Conservation (phyloP, 2,888 invertebrate genomes). For the Rhorus exstirpatorius region DNA sequence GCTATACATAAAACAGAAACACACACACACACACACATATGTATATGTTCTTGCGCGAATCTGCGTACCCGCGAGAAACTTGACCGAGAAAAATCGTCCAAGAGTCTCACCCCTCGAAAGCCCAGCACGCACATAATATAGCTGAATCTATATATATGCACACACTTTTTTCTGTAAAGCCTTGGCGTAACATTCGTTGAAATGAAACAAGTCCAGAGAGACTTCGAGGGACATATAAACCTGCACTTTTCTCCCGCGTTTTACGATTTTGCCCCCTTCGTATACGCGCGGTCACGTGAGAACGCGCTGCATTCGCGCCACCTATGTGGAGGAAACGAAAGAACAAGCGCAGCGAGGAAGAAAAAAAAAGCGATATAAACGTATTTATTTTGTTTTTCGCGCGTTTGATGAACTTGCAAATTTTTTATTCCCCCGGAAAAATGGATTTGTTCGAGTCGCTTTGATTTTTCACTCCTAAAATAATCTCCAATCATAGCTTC, state of each 20-base stretch:
- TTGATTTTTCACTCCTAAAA: too few relatives aligned
- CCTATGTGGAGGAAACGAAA: slow-evolving; percentile 1
- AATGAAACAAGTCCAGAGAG: neutral
- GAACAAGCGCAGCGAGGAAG: slow-evolving; percentile 1
- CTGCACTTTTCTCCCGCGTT: slow-evolving; percentile 53
- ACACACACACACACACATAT: slow-evolving; percentile 8
- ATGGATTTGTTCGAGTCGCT: neutral
- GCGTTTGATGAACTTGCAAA: too few relatives aligned
- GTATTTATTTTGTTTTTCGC: too few relatives aligned
- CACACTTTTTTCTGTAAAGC: too few relatives aligned
- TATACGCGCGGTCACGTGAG: slow-evolving; percentile 50
- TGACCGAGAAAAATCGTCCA: slow-evolving; percentile 28
- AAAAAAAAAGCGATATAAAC: neutral
- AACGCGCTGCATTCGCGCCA: neutral
- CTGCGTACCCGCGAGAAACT: slow-evolving; percentile 14
- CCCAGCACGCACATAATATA: slow-evolving; percentile 7
- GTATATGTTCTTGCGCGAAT: neutral
- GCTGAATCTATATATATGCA: too few relatives aligned
- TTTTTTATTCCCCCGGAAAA: too few relatives aligned
- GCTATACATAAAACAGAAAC: slow-evolving; percentile 28
- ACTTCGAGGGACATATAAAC: slow-evolving; percentile 38
- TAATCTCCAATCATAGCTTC: too few relatives aligned
- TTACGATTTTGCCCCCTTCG: slow-evolving; percentile 62
- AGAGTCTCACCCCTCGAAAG: slow-evolving; percentile 6
- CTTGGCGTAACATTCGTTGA: slow-evolving; percentile 20